Evolutionary conservation across 2,797 vertebrate genomes (phyloP), one percentile per base, ranked within the genome.

Genomic region (Sebastes reedi): DNA sequence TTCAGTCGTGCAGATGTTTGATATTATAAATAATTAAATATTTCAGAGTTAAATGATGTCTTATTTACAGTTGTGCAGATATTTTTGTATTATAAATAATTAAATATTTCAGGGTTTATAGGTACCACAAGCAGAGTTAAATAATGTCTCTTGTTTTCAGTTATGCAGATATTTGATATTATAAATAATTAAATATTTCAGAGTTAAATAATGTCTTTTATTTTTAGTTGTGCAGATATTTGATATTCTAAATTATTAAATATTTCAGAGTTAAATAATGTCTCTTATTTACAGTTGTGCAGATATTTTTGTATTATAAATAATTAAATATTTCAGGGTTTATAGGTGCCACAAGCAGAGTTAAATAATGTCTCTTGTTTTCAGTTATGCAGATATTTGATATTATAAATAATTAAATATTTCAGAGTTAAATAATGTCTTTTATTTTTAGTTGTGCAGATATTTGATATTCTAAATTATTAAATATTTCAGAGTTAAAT

Each of bases 101-200:
- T 32, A 3, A 16, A 22, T 66, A 18, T 54, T 11, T 67, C 25
- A n/a, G 25, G 25, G 25, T 25, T 25, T 25, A 25, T 25, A 25
- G 25, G 25, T 25, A 3, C 25, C 25, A 25, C 25, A 25, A 25
- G 25, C 25, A 25, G 12, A 68, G 8, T 4, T 2, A 6, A 12
- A 30, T 20, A 3, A 13, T 3, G 0, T 2, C 0, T 12, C 1
- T 2, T 4, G 5, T 20, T 55, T n/a, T 1, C 0, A 30, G 2
- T 24, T 25, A 20, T 52, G 4, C 2, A 34, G 0, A 29, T 2
- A 2, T 60, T 50, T n/a, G 1, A 62, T 39, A 5, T 18, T 6
- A 18, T 36, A 39, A 50, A 58, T 50, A 3, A 69, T 74, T 32
- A 3, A 13, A 32, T 66, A 18, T 54, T 11, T 67, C 0, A 18